Evolutionary conservation across 2,888 invertebrate species (phyloP).

Genomic region (Miltochrista miniata): DNA sequence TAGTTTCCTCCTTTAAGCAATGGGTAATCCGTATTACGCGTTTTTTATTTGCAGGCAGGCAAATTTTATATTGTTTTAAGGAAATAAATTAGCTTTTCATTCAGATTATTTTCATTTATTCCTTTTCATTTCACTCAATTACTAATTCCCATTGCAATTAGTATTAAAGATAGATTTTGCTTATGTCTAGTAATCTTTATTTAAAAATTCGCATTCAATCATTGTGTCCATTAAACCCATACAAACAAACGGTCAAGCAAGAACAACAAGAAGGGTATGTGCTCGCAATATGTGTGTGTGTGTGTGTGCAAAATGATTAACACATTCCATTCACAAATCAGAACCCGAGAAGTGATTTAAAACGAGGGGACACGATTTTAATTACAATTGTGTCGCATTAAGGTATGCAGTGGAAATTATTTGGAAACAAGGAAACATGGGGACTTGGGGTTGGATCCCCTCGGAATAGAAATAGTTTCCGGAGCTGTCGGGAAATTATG

Average conservation of each 20-base stretch:
- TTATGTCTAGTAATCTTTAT: too few relatives aligned
- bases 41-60: too few relatives aligned
- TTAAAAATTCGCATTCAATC: too few relatives aligned
- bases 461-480: conserved; percentile 77
- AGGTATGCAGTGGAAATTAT: conserved; percentile 47
- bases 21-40: too few relatives aligned
- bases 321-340: conserved; percentile 57
- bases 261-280: conserved; percentile 48
- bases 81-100: too few relatives aligned
- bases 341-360: conserved; percentile 46
- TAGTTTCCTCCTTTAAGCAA: too few relatives aligned
- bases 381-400: conserved; percentile 52
- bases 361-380: conserved; percentile 51
- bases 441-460: conserved; percentile 63
- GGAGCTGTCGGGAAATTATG: conserved; percentile 64
- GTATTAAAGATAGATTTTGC: too few relatives aligned
- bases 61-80: too few relatives aligned
- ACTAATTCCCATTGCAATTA: too few relatives aligned
- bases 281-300: conserved; percentile 38
- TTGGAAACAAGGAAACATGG: conserved; percentile 56
- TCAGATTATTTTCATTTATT: too few relatives aligned
- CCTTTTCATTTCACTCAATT: too few relatives aligned
- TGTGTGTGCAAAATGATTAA: conserved; percentile 56
- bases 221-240: conserved; percentile 32
- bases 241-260: conserved; percentile 43